Base-by-base conservation (phyloP, 2,888 invertebrate species). In the Patella ulyssiponensis region DNA sequence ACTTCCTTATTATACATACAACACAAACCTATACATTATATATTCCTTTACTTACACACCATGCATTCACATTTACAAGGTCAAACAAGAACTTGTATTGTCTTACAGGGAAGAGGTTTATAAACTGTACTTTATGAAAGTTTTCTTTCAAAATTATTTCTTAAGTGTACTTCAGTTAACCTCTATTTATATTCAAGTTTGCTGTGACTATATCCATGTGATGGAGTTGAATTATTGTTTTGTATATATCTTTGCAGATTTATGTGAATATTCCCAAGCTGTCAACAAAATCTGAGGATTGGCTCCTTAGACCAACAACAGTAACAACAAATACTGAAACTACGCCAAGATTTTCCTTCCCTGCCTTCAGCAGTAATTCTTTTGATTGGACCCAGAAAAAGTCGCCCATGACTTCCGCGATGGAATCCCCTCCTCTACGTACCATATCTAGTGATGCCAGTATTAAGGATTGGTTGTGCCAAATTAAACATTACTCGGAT, bases 401-500 rank as follows among this genome's bases (percentile, higher is more conserved):
- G 12, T 56, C 74, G 17, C 54, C 54, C 20, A 23, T 20, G 69
- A 14, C 71, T n/a, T n/a, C 71, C 1, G 51, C 12, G 14, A 51
- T 51, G 52, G 58, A 52, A 17, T 70, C 12, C 5, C 56, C 75
- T 23, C 53, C 54, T 74, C 78, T 76, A 33, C 56, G 69, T 76
- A 52, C 82, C 64, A 80, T 80, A 70, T 81, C 83, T 12, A 80
- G 81, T 20, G 83, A 84, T 77, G 83, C 86, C 76, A 88, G 88
- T 75, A 87, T 90, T 76, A 86, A 88, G 77, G 87, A 86, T 72
- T 91, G 91, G 91, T 84, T 91, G 52, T 85, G 84, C 74, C 88
- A 89, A 74, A 88, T 91, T 75, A 88, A 90, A 78, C 86, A 87
- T 71, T 86, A 86, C 74, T 85, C 86, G 2, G 87, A 86, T 72